Base-by-base conservation (phyloP, 1,140 invertebrate species). In the Drosophila nebulosa region DNA sequence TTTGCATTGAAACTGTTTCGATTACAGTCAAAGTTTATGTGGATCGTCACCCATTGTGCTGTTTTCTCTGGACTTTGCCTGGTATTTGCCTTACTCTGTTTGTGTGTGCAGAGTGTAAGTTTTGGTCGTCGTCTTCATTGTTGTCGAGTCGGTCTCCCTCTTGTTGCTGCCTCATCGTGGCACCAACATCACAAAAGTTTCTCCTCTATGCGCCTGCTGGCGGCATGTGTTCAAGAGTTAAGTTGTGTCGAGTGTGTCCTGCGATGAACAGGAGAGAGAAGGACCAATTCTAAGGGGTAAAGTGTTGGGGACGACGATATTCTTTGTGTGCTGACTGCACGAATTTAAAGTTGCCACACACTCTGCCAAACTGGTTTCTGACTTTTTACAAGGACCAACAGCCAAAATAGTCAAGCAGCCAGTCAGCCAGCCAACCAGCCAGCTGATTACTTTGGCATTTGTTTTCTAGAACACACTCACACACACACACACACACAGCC, bases 221-320 rank as follows among this genome's bases (percentile, higher is more conserved):
- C 81, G 83, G 81, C 81, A 85, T 88, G 83, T 85, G 81, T 86
- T 85, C 78, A 78, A 86, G 78, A 85, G 78, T 88, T 88, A 85
- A 85, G 81, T 85, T 85, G 73, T 80, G 74, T 77, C 78, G 64
- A 80, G 68, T 81, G 78, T 81, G 78, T 63, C 74, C 65, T 56
- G 35, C 36, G 30, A 32, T 32, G 30, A n/a, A 10, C 30, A 32
- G 30, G 30, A 32, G 14, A 57, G 30, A 16, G 4, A 21, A 36
- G 16, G 6, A 46, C 39, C 39, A 16, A 7, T 16, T 7, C 16
- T 16, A 7, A 9, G 30, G 42, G 35, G 10, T 2, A 9, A 24
- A n/a, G 22, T 30, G 10, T 42, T 7, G 16, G 42, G 50, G 73
- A 53, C 52, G 9, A 72, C 46, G 59, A 64, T 63, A 60, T 57